Conservation (phyloP, 2,113 vertebrate genomes). For the Oophaga pumilio region DNA sequence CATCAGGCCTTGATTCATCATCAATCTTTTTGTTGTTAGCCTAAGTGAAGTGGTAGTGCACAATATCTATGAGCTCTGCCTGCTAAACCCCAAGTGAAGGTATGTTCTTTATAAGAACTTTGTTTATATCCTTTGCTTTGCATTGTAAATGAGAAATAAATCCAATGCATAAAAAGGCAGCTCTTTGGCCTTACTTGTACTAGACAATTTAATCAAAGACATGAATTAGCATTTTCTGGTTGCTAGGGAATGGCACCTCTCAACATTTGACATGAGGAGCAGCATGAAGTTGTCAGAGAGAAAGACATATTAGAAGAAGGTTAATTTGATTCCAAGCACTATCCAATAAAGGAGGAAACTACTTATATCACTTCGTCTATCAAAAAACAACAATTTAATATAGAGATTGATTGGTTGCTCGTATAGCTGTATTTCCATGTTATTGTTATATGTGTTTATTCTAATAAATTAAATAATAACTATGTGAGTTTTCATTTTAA, state of each 20-base stretch:
- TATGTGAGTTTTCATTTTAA: neutral
- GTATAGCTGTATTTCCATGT: slow-evolving; percentile 12
- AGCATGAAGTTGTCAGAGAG: slow-evolving; percentile 61
- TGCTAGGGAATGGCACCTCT: slow-evolving; percentile 70
- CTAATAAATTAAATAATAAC: neutral
- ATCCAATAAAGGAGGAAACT: slow-evolving; percentile 71
- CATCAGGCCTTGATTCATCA: neutral
- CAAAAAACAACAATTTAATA: slow-evolving; percentile 57
- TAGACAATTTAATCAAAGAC: slow-evolving; percentile 71
- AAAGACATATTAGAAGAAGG: slow-evolving; percentile 67
- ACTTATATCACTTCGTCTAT: slow-evolving; percentile 67
- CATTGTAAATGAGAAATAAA: slow-evolving; percentile 68
- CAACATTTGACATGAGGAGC: slow-evolving; percentile 62
- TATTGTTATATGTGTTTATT: slow-evolving; percentile 13
- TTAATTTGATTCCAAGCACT: slow-evolving; percentile 71
- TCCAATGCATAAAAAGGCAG: slow-evolving; percentile 64
- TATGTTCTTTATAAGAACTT: slow-evolving; percentile 12
- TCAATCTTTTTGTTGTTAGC: neutral
- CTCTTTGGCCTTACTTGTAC: slow-evolving; percentile 61
- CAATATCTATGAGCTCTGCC: neutral
- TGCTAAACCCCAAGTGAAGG: slow-evolving; percentile 1
- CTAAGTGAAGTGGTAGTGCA: neutral
- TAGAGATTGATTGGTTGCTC: slow-evolving; percentile 22
- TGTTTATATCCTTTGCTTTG: slow-evolving; percentile 40
- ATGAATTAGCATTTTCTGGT: slow-evolving; percentile 73